These are phyloP conservation scores for Ganaspis sp. DNA, from an alignment of 1,140 invertebrate genomes.

Conservation along the genomic window DNA sequence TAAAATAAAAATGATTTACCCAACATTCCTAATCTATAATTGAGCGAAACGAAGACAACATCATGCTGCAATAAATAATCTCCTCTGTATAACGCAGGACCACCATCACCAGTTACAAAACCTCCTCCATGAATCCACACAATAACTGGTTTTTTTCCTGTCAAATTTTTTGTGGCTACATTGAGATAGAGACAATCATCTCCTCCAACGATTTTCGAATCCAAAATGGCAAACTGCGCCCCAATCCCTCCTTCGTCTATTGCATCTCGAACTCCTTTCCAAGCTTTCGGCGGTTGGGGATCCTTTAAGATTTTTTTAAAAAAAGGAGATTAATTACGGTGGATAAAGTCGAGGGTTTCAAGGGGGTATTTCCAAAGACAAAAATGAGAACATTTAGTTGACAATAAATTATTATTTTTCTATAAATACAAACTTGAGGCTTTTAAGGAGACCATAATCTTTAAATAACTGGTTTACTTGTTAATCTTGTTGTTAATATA, in stretches of 20 bases:
- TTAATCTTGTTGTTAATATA: too few species aligned
- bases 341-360: too few species aligned
- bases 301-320: too few species aligned
- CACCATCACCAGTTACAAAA: conserved; percentile 77
- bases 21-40: conserved; percentile 80
- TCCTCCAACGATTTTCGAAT: conserved; percentile 69
- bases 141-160: conserved; percentile 79
- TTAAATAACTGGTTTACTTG: too few species aligned
- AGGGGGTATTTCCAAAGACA: conserved; percentile 52
- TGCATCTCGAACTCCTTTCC: conserved; percentile 56
- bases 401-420: too few species aligned
- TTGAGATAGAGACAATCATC: conserved; percentile 90
- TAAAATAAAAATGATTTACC: conserved; percentile 64
- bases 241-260: conserved; percentile 45
- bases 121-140: conserved; percentile 85
- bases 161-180: conserved; percentile 83
- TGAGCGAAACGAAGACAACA: conserved; percentile 79
- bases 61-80: conserved; percentile 77
- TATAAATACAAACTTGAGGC: too few species aligned
- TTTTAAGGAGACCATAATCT: too few species aligned
- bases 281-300: too few species aligned
- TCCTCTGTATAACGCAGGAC: conserved; percentile 69
- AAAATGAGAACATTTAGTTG: too few species aligned
- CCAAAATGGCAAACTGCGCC: conserved; percentile 45
- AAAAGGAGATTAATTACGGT: too few species aligned